These are phyloP conservation scores for Chloroceryle aenea DNA, from an alignment of 2,113 vertebrate genomes.

Conservation along the genomic window DNA sequence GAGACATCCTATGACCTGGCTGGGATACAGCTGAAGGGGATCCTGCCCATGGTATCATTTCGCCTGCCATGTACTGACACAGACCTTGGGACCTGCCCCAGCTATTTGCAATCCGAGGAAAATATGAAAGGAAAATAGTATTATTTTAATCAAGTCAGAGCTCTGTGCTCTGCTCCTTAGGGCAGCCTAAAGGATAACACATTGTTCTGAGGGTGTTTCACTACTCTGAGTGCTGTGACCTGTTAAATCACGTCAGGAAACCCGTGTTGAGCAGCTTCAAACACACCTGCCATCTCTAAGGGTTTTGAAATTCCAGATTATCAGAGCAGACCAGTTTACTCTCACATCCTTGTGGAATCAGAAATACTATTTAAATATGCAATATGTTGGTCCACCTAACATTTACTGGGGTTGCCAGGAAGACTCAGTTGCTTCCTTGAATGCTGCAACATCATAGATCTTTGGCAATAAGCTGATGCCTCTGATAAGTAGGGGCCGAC, in stretches of 20 bases:
- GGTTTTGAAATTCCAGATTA: background rate
- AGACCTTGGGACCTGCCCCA: background rate
- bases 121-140: slow-evolving; percentile 13
- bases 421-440: background rate
- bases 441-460: background rate
- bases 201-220: background rate
- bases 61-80: background rate
- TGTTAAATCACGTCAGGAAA: slow-evolving; percentile 51
- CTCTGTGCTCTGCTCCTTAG: slow-evolving; percentile 8
- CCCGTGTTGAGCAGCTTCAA: slow-evolving; percentile 65
- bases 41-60: background rate
- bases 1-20: background rate
- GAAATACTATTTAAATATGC: background rate
- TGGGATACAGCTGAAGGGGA: background rate
- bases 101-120: background rate
- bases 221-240: background rate
- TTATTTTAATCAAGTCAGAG: slow-evolving; percentile 43
- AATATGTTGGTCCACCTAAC: background rate
- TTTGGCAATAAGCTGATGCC: background rate
- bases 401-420: background rate
- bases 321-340: background rate
- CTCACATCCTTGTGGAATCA: background rate
- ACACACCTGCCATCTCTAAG: background rate
- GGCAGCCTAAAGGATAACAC: background rate
- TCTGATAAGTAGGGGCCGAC: background rate